Evolutionary conservation across 2,888 invertebrate genomes (phyloP).

Genomic region (Uropetala carovei): DNA sequence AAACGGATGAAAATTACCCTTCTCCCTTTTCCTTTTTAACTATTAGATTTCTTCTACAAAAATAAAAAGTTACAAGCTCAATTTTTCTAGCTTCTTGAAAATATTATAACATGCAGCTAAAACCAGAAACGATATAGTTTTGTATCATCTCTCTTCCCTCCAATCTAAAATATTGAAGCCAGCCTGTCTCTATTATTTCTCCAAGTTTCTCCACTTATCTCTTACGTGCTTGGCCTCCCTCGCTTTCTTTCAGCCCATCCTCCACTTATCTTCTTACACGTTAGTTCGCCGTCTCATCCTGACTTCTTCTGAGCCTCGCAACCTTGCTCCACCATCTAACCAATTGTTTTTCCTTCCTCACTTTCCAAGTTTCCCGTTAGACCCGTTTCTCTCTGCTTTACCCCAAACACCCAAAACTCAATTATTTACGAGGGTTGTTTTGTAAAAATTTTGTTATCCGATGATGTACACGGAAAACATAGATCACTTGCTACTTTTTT

Average conservation of each 20-base stretch:
- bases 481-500: no score
- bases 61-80: no score
- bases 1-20: no score
- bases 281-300: not conserved
- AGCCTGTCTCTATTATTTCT: not conserved
- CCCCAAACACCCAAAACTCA: not conserved
- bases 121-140: no score
- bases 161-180: not conserved
- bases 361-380: not conserved
- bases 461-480: not conserved
- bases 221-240: not conserved
- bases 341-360: not conserved
- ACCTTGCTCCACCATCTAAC: not conserved
- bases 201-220: not conserved
- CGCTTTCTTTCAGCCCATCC: not conserved
- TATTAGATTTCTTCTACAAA: no score
- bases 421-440: slow-evolving; percentile 13
- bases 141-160: no score
- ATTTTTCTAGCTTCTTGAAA: no score
- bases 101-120: no score
- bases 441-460: not conserved
- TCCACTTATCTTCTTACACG: not conserved
- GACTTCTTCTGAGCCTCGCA: not conserved
- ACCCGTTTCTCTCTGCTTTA: not conserved
- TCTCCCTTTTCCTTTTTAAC: no score